phyloP scores from a whole-genome alignment of 2,113 vertebrate species.

The Glareola pratincola region DNA sequence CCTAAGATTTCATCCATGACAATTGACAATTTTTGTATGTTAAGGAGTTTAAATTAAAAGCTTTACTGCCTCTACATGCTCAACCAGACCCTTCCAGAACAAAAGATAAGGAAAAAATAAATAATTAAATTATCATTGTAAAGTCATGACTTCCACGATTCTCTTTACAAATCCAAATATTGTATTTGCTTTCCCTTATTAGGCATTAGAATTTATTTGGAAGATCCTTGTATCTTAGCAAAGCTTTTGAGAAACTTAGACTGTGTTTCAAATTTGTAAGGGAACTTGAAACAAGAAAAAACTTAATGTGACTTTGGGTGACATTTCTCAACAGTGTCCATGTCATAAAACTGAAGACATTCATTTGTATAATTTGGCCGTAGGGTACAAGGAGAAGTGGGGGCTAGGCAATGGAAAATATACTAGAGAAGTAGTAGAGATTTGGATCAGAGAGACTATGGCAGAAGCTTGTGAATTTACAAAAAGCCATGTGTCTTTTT shows the following conservation, averaged over 20 bases:
- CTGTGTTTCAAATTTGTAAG: background rate
- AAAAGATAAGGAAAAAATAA: background rate
- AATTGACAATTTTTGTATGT: background rate
- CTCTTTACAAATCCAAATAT: background rate
- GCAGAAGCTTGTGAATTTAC: conserved; percentile 9
- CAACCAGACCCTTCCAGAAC: background rate
- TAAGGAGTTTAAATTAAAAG: background rate
- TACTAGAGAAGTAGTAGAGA: background rate
- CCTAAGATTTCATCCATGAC: background rate
- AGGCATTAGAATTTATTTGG: background rate
- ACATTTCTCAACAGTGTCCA: conserved; percentile 11
- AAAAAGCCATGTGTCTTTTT: background rate
- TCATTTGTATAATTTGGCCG: conserved; percentile 38
- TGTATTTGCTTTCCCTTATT: background rate
- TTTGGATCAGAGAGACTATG: background rate
- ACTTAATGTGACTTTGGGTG: background rate
- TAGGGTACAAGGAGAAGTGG: background rate
- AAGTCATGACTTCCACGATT: background rate
- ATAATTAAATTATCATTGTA: background rate
- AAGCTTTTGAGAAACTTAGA: background rate
- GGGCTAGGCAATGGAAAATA: background rate
- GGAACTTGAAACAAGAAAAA: background rate
- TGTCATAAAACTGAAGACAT: conserved; percentile 2
- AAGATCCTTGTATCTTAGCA: background rate
- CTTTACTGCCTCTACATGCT: background rate